Evolutionary conservation across 2,888 invertebrate genomes (phyloP).

Genomic region (Drosophila neotestacea): DNA sequence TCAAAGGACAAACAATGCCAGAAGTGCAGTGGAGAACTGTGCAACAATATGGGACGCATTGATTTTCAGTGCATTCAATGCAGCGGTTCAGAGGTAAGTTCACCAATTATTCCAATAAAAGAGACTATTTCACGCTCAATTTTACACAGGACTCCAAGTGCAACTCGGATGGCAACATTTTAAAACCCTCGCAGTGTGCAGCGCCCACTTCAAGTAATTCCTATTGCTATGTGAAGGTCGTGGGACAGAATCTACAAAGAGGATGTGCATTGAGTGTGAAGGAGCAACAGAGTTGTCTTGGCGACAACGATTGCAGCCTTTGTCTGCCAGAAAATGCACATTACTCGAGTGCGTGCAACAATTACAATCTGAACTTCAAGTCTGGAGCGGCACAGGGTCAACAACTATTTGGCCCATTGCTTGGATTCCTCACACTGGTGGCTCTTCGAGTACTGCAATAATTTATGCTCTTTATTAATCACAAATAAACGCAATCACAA

Average conservation of each 20-base stretch:
- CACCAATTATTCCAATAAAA: not conserved
- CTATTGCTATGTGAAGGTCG: constrained; percentile 79
- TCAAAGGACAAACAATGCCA: constrained; percentile 63
- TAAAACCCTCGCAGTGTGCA: constrained; percentile 69
- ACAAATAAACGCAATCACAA: constrained; percentile 21
- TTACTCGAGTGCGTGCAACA: constrained; percentile 74
- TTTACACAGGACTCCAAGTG: constrained; percentile 70
- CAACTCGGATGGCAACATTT: constrained; percentile 28
- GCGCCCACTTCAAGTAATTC: constrained; percentile 77
- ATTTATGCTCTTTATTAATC: constrained; percentile 8
- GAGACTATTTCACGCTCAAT: not conserved
- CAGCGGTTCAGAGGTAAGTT: constrained; percentile 69
- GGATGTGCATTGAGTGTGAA: constrained; percentile 76
- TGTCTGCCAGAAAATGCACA: constrained; percentile 67
- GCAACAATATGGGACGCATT: constrained; percentile 78
- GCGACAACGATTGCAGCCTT: constrained; percentile 67
- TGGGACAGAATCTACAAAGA: constrained; percentile 49
- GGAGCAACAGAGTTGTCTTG: constrained; percentile 76
- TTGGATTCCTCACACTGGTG: constrained; percentile 50
- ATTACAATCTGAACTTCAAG: constrained; percentile 42
- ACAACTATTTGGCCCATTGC: constrained; percentile 28
- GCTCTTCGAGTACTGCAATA: constrained; percentile 32
- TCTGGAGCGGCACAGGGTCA: constrained; percentile 36
- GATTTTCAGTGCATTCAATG: constrained; percentile 81
- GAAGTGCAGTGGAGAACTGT: constrained; percentile 74